Conservation (phyloP, 2,888 invertebrate genomes). For the Pachymerium ferrugineum region DNA sequence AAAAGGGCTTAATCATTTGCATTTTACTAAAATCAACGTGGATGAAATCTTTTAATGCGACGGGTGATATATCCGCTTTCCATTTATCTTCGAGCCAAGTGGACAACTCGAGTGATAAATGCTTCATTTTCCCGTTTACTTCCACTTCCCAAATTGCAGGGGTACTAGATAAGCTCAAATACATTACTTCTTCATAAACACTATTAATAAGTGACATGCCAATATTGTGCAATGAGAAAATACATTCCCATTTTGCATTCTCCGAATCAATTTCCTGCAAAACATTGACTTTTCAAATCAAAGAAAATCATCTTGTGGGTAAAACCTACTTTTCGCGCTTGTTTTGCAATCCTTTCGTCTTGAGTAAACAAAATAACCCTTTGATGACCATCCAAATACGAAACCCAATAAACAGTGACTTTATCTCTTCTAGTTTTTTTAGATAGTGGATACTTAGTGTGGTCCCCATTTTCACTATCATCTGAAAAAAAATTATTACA, state of each 20-base stretch:
- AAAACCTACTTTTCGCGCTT: constrained; percentile 50
- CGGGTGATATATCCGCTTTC: constrained; percentile 61
- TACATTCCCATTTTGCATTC: constrained; percentile 41
- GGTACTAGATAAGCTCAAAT: constrained; percentile 61
- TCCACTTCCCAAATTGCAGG: constrained; percentile 76
- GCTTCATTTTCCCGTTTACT: constrained; percentile 72
- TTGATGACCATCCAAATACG: constrained; percentile 68
- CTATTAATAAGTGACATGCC: constrained; percentile 57
- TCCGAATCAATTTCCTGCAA: constrained; percentile 32
- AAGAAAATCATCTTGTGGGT: neutral
- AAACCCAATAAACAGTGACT: constrained; percentile 72
- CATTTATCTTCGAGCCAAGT: constrained; percentile 79
- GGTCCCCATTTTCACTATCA: constrained; percentile 44
- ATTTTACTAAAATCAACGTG: constrained; percentile 72
- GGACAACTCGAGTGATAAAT: constrained; percentile 66
- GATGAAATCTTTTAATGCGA: constrained; percentile 70
- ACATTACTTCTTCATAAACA: constrained; percentile 58
- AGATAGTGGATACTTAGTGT: constrained; percentile 38
- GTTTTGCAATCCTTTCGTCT: constrained; percentile 63
- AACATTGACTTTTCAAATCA: neutral
- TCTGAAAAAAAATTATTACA: constrained; percentile 39
- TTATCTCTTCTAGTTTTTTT: constrained; percentile 68
- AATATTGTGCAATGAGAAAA: constrained; percentile 63
- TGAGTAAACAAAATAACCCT: constrained; percentile 69
- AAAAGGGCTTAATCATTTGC: constrained; percentile 82